Base-by-base conservation (phyloP, 2,113 vertebrate species). In the Oryzias melastigma region DNA sequence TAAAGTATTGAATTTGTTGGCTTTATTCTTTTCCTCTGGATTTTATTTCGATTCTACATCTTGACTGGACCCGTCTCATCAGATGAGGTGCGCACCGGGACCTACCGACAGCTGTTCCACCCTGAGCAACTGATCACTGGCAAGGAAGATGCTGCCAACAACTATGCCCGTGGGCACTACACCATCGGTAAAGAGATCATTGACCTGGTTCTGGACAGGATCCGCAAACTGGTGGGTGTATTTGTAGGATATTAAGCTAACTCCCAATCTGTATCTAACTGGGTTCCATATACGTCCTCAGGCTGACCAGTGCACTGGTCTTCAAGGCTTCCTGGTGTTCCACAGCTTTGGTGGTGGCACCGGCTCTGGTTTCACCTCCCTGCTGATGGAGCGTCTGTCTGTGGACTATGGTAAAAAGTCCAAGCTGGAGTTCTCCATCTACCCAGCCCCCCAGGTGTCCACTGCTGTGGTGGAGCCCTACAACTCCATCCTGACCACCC, bases 321-420 rank as follows among this genome's bases (percentile, higher is more conserved):
- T 84, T 19, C 82, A 84, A 66, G 86, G 88, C 62, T 91, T 91
- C 82, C 82, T 90, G 86, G 88, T 76, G 3, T 83, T 94, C 84
- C 85, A 93, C 92, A 52, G 93, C 91, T 19, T 94, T 84, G 73
- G 94, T 86, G 86, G 94, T 68, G 83, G 87, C 78, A 88, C 90
- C 6, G 90, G 90, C 43, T 91, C 90, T 35, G 88, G 90, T 71
- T 90, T 91, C 86, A 91, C 90, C 75, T 97, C 96, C 63, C 82
- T 98, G 60, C 88, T 98, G 77, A 97, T 98, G 96, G 95, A 98
- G 65, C 93, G 93, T 29, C 93, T 98, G 59, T 98, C 96, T 5
- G 79, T 94, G 0, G 95, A 97, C 56, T 98, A 95, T 0, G 94
- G 95, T 60, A 97, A 95, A 87, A 96, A 95, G 73, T 95, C 94